Base-by-base conservation (phyloP, 2,113 vertebrate species). In the Calidris pugnax region DNA sequence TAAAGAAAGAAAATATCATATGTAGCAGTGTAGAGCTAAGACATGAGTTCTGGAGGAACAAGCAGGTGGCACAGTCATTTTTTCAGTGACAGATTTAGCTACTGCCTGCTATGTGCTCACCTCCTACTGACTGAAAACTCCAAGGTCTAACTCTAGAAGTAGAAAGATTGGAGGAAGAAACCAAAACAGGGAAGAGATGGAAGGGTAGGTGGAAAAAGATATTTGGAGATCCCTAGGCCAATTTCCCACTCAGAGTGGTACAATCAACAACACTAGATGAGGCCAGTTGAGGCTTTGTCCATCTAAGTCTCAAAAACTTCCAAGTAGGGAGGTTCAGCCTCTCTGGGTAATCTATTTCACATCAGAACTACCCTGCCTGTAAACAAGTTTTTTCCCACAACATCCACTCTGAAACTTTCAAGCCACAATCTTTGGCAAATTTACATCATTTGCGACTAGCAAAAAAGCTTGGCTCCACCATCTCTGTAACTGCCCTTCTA, bases 61-160 rank as follows among this genome's bases (percentile, higher is more conserved):
- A 78, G 76, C 81, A 95, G 67, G 88, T 91, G 93, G 66, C 76
- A 93, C 22, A 78, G 37, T 57, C 24, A 83, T 83, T 85, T 95
- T 47, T 89, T 87, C 62, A 89, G 53, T 35, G 27, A 41, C 90
- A 84, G 41, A 93, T 95, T 79, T 95, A 93, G 95, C 57, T 83
- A 13, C 67, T 93, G 87, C 69, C 75, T 85, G 39, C 83, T 93
- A 74, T 86, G 30, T 39, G 75, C 53, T 90, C 47, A 84, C 77
- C 82, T 94, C 82, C 89, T 85, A 81, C 83, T 64, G 53, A 73
- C 33, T 85, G 79, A 88, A 83, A 91, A 75, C 67, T 72, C 57
- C 23, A 71, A 86, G 67, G 67, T 51, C 67, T 83, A 79, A 89
- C 80, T 95, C 74, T 33, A 43, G 53, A 90, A 94, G 59, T 33